Evolutionary conservation across 2,888 invertebrate species (phyloP).

Genomic region (Aproaerema taeniolella): DNA sequence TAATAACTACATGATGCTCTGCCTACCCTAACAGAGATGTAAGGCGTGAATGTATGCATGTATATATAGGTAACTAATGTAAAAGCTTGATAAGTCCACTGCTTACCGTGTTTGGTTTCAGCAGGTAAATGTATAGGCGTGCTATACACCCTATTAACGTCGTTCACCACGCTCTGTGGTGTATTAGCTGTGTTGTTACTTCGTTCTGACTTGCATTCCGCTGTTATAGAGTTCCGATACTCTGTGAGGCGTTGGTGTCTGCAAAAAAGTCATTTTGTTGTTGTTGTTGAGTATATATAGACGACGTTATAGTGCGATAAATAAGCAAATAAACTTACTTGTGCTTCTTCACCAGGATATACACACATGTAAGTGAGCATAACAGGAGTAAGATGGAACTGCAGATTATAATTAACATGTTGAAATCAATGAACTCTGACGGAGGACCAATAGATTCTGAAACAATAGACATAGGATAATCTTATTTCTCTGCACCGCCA

Average conservation of each 20-base stretch:
- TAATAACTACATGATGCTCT: too few relatives aligned
- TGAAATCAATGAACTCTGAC: slow-evolving; percentile 59
- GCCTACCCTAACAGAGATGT: too few relatives aligned
- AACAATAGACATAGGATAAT: too few relatives aligned
- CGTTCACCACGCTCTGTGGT: slow-evolving; percentile 51
- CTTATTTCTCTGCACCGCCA: too few relatives aligned
- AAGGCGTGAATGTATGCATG: too few relatives aligned
- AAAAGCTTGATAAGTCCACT: too few relatives aligned
- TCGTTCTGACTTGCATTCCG: slow-evolving; percentile 63
- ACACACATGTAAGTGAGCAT: slow-evolving; percentile 63
- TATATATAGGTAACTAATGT: too few relatives aligned
- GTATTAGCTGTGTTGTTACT: slow-evolving; percentile 57
- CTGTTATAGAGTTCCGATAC: slow-evolving; percentile 61
- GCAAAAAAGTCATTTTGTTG: too few relatives aligned
- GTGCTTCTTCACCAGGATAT: slow-evolving; percentile 62
- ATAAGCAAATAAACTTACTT: too few relatives aligned
- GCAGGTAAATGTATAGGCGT: slow-evolving; percentile 66
- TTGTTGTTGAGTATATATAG: too few relatives aligned
- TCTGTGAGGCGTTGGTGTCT: slow-evolving; percentile 59
- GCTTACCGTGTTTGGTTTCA: slow-evolving; percentile 60
- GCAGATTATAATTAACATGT: slow-evolving; percentile 67
- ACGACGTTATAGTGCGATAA: too few relatives aligned
- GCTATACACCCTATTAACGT: slow-evolving; percentile 63
- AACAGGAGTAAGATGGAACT: slow-evolving; percentile 63
- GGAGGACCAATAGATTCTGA: slow-evolving; percentile 69